Conservation (phyloP, 2,888 invertebrate species). For the Apamea monoglypha region DNA sequence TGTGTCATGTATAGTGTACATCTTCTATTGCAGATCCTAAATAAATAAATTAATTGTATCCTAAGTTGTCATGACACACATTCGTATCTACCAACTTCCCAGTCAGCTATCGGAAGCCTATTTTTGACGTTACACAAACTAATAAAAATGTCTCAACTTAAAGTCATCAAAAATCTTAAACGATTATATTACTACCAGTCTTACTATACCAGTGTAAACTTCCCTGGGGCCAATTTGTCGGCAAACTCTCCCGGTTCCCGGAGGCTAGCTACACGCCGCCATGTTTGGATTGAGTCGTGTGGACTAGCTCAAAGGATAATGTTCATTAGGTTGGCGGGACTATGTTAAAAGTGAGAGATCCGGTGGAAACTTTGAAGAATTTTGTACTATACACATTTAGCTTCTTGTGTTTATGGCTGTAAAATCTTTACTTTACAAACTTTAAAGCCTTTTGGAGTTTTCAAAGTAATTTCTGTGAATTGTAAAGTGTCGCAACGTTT, state of each 20-base stretch:
- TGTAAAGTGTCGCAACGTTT: too few relatives aligned
- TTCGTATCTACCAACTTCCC: background rate
- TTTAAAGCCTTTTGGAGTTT: too few relatives aligned
- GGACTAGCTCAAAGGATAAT: constrained; percentile 17
- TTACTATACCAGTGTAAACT: constrained; percentile 11
- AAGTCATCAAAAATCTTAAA: background rate
- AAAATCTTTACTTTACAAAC: too few relatives aligned
- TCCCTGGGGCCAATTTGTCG: constrained; percentile 34
- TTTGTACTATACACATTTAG: background rate
- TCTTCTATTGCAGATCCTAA: too few relatives aligned
- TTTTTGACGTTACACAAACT: background rate
- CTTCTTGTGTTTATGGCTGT: background rate
- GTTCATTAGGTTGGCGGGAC: constrained; percentile 9
- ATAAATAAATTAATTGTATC: background rate
- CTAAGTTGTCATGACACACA: background rate
- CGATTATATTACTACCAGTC: background rate
- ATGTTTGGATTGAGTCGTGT: constrained; percentile 6
- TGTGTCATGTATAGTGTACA: too few relatives aligned
- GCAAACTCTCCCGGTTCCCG: constrained; percentile 16
- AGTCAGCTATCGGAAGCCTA: background rate
- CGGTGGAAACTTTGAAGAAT: background rate
- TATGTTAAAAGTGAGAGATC: constrained; percentile 9
- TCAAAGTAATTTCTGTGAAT: too few relatives aligned
- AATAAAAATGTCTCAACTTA: background rate
- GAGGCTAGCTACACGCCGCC: constrained; percentile 17